A percentile compares a stretch with the other conserved stretches of the same genome.
phyloP scores from a whole-genome alignment of 2,888 invertebrate species.

The Deilephila porcellus region DNA sequence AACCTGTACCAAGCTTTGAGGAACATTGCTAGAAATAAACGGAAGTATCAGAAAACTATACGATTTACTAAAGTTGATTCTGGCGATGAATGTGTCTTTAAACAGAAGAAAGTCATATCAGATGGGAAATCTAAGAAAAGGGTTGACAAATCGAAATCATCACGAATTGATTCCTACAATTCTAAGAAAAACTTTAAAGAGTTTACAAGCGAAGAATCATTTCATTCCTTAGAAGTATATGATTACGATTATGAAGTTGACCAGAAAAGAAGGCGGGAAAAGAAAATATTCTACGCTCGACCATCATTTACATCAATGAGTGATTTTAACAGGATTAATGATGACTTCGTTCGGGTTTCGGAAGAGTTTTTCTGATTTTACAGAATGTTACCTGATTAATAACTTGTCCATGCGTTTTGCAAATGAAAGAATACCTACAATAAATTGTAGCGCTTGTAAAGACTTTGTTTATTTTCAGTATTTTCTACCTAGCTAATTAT shows the following conservation, averaged over 20 bases:
- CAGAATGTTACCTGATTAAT: not conserved
- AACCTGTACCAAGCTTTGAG: constrained; percentile 65
- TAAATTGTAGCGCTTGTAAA: not conserved
- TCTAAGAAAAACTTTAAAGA: constrained; percentile 20
- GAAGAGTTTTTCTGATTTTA: not conserved
- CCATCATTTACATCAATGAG: constrained; percentile 39
- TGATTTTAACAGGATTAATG: not conserved
- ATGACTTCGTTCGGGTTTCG: not conserved
- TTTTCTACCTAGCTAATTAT: not conserved
- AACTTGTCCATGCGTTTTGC: not conserved
- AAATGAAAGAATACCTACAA: not conserved
- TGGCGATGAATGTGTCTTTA: constrained; percentile 50
- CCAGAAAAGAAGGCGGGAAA: constrained; percentile 30
- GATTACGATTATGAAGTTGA: constrained; percentile 51
- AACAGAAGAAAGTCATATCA: constrained; percentile 51
- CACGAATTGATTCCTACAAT: not conserved
- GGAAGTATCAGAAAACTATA: constrained; percentile 39
- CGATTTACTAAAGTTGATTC: constrained; percentile 34
- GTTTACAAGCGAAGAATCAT: constrained; percentile 37
- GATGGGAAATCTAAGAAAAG: constrained; percentile 24
- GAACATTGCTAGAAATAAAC: constrained; percentile 61
- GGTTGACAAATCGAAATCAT: not conserved
- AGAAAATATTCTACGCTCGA: constrained; percentile 33
- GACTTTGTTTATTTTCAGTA: not conserved
- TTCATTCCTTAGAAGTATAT: constrained; percentile 56